phyloP scores from a whole-genome alignment of 1,140 invertebrate genomes.

The Nebria ingens region DNA sequence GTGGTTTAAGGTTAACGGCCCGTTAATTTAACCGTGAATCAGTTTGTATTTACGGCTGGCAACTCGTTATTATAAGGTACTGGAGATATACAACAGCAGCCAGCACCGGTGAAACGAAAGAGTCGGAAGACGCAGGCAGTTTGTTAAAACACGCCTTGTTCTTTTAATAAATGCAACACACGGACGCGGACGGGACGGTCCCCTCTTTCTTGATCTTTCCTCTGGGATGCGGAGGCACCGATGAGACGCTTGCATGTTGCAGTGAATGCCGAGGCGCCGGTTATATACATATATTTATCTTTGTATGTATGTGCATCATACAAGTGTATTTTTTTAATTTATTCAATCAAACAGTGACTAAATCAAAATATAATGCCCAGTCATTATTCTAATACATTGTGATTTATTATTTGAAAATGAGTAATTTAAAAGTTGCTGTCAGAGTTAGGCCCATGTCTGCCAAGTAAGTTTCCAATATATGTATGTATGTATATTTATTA shows the following conservation, averaged over 20 bases:
- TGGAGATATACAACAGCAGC: too few relatives aligned
- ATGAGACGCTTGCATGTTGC: background rate
- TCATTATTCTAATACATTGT: too few relatives aligned
- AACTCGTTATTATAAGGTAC: too few relatives aligned
- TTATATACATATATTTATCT: too few relatives aligned
- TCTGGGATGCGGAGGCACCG: conserved; percentile 6
- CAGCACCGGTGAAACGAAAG: too few relatives aligned
- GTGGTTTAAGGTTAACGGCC: background rate
- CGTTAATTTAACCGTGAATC: background rate
- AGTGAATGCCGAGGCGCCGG: too few relatives aligned
- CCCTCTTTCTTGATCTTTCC: conserved; percentile 3
- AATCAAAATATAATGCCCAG: conserved; percentile 2
- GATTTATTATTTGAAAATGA: conserved; percentile 38
- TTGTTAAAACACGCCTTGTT: conserved; percentile 1
- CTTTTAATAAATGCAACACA: conserved; percentile 3
- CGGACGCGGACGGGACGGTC: background rate
- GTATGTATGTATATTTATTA: too few relatives aligned
- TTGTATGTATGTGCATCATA: background rate
- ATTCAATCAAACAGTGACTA: background rate
- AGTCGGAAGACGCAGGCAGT: too few relatives aligned
- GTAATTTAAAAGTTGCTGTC: conserved; percentile 45
- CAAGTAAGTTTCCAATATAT: too few relatives aligned
- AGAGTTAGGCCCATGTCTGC: conserved; percentile 41
- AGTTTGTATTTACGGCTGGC: background rate
- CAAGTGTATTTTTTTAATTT: conserved; percentile 1